Conservation (phyloP, 2,113 vertebrate genomes). For the Tympanuchus pallidicinctus region DNA sequence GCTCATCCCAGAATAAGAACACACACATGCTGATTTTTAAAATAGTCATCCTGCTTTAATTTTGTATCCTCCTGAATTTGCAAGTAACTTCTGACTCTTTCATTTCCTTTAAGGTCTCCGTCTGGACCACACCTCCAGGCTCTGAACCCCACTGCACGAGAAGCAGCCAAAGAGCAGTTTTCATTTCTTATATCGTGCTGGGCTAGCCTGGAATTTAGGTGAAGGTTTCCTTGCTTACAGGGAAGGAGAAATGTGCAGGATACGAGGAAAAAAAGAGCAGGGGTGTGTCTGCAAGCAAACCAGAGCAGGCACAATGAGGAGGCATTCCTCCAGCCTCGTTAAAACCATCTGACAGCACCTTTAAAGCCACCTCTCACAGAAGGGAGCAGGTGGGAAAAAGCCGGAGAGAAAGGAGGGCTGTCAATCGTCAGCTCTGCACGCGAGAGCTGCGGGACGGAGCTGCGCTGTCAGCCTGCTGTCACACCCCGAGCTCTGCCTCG, state of each 20-base stretch:
- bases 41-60: background rate
- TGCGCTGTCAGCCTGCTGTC: fast-evolving
- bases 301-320: background rate
- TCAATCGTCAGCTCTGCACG: background rate
- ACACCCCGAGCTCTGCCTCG: background rate
- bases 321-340: background rate
- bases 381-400: background rate
- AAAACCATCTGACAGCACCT: background rate
- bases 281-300: background rate
- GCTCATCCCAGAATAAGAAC: background rate
- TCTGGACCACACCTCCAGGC: background rate
- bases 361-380: background rate
- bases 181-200: background rate
- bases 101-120: background rate
- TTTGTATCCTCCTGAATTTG: background rate
- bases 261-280: background rate
- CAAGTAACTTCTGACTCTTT: background rate
- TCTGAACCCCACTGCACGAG: background rate
- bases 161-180: background rate
- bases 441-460: background rate
- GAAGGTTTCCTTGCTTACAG: background rate
- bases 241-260: background rate
- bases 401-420: background rate
- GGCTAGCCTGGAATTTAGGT: background rate
- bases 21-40: background rate